Evolutionary conservation across 2,888 invertebrate species (phyloP), one percentile per base, ranked within the genome.

Genomic region (Galeopsomyia nigrocyanea): DNA sequence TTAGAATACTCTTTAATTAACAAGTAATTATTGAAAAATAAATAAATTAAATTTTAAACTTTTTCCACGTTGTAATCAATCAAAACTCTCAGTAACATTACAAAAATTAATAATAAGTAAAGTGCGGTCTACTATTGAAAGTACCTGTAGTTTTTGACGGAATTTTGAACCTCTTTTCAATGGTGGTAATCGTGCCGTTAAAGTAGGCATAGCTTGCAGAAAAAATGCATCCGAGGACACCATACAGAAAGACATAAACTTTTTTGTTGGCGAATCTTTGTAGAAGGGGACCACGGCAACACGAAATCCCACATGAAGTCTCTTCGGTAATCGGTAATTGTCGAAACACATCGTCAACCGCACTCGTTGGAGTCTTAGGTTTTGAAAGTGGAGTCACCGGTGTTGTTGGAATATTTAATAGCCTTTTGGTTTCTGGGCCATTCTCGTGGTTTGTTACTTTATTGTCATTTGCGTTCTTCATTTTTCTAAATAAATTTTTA

Each of bases 161-260:
- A 80, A 93, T 92, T 84, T 91, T 92, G 82, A 92, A 93, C 77
- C 92, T 88, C 81, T 93, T 93, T 83, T 93, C 93, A 75, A 93
- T 87, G 3, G 92, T 92, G 64, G 93, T 92, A 73, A 93, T 91
- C 39, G 92, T 92, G n/a, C 92, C 92, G 80, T 91, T 92, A 79
- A 92, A 92, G 81, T 93, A 93, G 3, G 92, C 90, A 79, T 90
- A 92, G 73, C 91, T 90, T 79, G 92, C 92, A 21, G 91, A 90
- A 81, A 91, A 91, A 70, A 92, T 88, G 79, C 92, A 91, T 3
- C 92, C 92, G 7, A 92, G 88, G 51, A 92, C 84, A 49, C 92
- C 92, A 77, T 92, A 92, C 0, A 92, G 87, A 75, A 91, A 86
- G 3, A 92, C 89, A 79, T 90, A 90, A 14, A 87, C 88, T 78